Evolutionary conservation across 2,888 invertebrate species (phyloP).

Genomic region (Oxytorus armatus): DNA sequence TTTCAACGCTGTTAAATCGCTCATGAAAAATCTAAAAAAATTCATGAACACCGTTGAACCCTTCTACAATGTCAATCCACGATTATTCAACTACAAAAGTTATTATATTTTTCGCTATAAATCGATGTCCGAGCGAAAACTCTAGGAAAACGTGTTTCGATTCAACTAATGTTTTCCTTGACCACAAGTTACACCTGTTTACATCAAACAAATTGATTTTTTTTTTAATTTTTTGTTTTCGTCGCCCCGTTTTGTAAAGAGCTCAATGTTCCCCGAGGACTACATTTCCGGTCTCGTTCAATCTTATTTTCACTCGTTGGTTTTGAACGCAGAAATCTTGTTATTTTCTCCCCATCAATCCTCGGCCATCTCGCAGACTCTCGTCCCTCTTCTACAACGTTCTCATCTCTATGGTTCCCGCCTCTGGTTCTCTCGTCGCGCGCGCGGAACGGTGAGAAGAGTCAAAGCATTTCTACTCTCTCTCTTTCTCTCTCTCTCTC

Average conservation of each 20-base stretch:
- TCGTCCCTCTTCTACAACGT: slow-evolving; percentile 25
- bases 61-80: too few species aligned
- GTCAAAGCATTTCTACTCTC: slow-evolving; percentile 63
- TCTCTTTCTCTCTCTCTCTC: too few species aligned
- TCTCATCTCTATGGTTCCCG: too few species aligned
- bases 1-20: too few species aligned
- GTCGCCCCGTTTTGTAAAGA: neutral
- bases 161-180: neutral
- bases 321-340: slow-evolving; percentile 47
- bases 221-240: too few species aligned
- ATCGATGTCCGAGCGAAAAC: too few species aligned
- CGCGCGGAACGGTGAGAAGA: slow-evolving; percentile 21
- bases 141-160: too few species aligned
- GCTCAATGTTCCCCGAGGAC: slow-evolving; percentile 19
- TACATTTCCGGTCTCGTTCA: slow-evolving; percentile 55
- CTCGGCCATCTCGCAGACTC: slow-evolving; percentile 21
- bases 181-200: neutral
- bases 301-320: slow-evolving; percentile 43
- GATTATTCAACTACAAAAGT: too few species aligned
- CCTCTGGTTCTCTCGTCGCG: neutral
- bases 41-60: too few species aligned
- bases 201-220: slow-evolving; percentile 16
- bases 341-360: slow-evolving; percentile 61
- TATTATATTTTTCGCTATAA: too few species aligned
- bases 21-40: too few species aligned